Evolutionary conservation across 2,113 vertebrate genomes (phyloP).

Genomic region (Argyrosomus japonicus): DNA sequence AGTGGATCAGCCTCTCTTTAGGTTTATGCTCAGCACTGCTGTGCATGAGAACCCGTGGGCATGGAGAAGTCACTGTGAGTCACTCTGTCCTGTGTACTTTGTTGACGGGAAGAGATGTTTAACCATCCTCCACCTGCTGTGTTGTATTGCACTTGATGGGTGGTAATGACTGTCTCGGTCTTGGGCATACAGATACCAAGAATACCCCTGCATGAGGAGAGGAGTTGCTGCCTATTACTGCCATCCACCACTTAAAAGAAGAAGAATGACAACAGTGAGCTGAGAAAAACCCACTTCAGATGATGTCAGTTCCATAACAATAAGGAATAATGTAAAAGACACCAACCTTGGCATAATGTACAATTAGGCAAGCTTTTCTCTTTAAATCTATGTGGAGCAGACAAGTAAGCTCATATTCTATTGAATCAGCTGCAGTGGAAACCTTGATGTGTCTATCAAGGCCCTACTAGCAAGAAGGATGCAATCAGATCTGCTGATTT

Average conservation of each 20-base stretch:
- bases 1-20: slow-evolving; percentile 3
- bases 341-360: not conserved
- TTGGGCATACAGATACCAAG: not conserved
- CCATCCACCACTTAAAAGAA: not conserved
- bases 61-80: slow-evolving; percentile 7
- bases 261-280: not conserved
- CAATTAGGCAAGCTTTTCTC: not conserved
- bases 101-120: slow-evolving; percentile 4
- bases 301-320: not conserved
- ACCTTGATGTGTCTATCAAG: not conserved
- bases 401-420: not conserved
- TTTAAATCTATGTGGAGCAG: not conserved
- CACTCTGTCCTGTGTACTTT: slow-evolving; percentile 8
- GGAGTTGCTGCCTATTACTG: not conserved
- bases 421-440: not conserved
- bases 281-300: not conserved
- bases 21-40: not conserved
- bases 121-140: slow-evolving; percentile 11
- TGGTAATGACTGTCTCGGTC: not conserved
- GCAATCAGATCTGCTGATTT: no score
- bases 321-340: not conserved
- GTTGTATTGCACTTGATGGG: not conserved
- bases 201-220: not conserved
- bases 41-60: slow-evolving; percentile 1
- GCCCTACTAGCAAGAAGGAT: not conserved